Evolutionary conservation across 1,140 invertebrate genomes (phyloP), one percentile per base, ranked within the genome.

Genomic region (Sweltsa coloradensis): DNA sequence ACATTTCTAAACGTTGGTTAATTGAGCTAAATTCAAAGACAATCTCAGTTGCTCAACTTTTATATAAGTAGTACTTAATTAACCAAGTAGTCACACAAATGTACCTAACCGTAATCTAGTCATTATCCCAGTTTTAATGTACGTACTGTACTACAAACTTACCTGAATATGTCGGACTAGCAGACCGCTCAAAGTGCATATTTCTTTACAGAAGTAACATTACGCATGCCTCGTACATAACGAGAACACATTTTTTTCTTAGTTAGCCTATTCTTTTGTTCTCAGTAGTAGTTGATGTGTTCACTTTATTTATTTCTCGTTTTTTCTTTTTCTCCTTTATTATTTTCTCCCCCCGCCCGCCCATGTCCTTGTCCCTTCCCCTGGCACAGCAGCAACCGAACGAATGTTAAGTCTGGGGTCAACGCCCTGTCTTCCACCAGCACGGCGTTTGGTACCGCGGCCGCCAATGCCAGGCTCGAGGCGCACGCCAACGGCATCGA

Each of bases 361-460:
- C 26, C 34, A 26, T n/a, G n/a, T 16, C 36, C 41, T 27, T 22
- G 24, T 24, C 37, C 19, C 13, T 44, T 21, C 6, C 45, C 50
- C 42, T 50, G 44, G 36, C 52, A 49, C 36, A 21, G 63, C 70
- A 88, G 81, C 69, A 81, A 85, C 70, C 79, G 85, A 72, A 85
- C 81, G 67, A 87, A 88, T 75, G 81, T 89, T 57, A 87, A 85
- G 64, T 85, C 83, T 63, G 89, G 86, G 66, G 85, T 94, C 62
- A 83, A 83, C 61, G 87, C 85, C 56, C 78, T 94, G 58, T 88
- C 84, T 65, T 85, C 84, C 57, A 89, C 87, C 62, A 89, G 86
- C 66, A 81, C 77, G 57, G 83, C 86, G 45, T 90, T 90, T 70
- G 85, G 84, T 49, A 78, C 83, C 54, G 83, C 81, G 49, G 83